Evolutionary conservation across 2,888 invertebrate genomes (phyloP).

Genomic region (Argynnis bischoffii): DNA sequence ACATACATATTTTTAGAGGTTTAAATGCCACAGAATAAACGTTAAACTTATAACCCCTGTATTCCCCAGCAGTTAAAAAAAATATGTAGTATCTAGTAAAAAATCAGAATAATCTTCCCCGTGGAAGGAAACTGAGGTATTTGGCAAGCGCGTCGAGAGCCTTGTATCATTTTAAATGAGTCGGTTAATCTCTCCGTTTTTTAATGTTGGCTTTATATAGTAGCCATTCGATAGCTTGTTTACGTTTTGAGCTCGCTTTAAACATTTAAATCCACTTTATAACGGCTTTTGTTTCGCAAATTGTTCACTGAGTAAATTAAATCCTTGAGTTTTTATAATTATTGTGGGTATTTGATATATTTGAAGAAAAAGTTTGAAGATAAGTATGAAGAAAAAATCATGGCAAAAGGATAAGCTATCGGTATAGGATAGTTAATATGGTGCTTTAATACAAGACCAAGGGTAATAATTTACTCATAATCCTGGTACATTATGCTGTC

Average conservation of each 20-base stretch:
- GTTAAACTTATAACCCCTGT: too few species aligned
- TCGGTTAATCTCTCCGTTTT: constrained; percentile 68
- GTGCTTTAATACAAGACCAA: too few species aligned
- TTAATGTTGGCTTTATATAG: constrained; percentile 44
- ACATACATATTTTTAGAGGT: not conserved
- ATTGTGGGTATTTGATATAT: too few species aligned
- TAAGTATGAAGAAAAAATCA: too few species aligned
- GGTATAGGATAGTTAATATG: too few species aligned
- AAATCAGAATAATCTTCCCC: constrained; percentile 45
- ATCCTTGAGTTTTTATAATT: too few species aligned
- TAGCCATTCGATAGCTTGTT: constrained; percentile 35
- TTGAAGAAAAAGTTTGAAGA: too few species aligned
- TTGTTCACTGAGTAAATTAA: not conserved
- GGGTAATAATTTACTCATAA: too few species aligned
- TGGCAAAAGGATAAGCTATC: too few species aligned
- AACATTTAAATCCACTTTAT: constrained; percentile 12
- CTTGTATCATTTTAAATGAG: constrained; percentile 78
- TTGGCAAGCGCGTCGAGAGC: constrained; percentile 69
- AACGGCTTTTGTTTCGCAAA: not conserved
- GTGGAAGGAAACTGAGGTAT: constrained; percentile 59
- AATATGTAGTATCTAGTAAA: not conserved
- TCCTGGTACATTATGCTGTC: too few species aligned
- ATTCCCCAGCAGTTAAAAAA: too few species aligned
- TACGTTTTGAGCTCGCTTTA: constrained; percentile 28
- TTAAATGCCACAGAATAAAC: too few species aligned